Evolutionary conservation across 1,140 invertebrate genomes (phyloP).

Genomic region (Holcopasites calliopsidis): DNA sequence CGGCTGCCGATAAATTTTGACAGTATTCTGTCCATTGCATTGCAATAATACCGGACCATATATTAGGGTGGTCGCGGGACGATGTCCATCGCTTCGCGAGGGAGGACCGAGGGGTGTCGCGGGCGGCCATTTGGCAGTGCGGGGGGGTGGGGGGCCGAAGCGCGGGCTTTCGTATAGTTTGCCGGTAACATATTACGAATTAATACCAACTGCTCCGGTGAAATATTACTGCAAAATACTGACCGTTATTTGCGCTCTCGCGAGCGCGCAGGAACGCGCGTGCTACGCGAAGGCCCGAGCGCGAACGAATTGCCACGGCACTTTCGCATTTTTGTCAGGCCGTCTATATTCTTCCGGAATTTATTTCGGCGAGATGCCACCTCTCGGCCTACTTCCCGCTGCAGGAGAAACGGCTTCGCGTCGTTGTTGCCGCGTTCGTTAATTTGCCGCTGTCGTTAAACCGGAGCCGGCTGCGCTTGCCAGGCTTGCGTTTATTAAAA

Average conservation of each 20-base stretch:
- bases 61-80: slow-evolving; percentile 75
- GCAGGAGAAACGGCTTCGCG: too few species aligned
- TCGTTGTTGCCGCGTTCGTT: neutral
- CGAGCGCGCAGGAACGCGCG: slow-evolving; percentile 52
- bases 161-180: slow-evolving; percentile 78
- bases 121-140: slow-evolving; percentile 15
- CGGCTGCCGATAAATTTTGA: slow-evolving; percentile 80
- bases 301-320: slow-evolving; percentile 50
- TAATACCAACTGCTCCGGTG: slow-evolving; percentile 81
- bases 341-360: slow-evolving; percentile 52
- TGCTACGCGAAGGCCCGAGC: slow-evolving; percentile 34
- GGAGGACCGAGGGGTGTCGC: slow-evolving; percentile 53
- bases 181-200: slow-evolving; percentile 80
- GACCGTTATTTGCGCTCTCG: slow-evolving; percentile 77
- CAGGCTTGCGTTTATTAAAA: too few species aligned
- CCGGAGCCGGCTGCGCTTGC: too few species aligned
- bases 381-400: neutral
- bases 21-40: slow-evolving; percentile 81
- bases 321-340: slow-evolving; percentile 53
- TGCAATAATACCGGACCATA: slow-evolving; percentile 80
- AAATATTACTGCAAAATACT: slow-evolving; percentile 81
- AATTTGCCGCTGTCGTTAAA: neutral
- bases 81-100: slow-evolving; percentile 53
- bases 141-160: slow-evolving; percentile 29
- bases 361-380: slow-evolving; percentile 43